Evolutionary conservation across 2,888 invertebrate species (phyloP), one percentile per base, ranked within the genome.

Genomic region (Apamea epomidion): DNA sequence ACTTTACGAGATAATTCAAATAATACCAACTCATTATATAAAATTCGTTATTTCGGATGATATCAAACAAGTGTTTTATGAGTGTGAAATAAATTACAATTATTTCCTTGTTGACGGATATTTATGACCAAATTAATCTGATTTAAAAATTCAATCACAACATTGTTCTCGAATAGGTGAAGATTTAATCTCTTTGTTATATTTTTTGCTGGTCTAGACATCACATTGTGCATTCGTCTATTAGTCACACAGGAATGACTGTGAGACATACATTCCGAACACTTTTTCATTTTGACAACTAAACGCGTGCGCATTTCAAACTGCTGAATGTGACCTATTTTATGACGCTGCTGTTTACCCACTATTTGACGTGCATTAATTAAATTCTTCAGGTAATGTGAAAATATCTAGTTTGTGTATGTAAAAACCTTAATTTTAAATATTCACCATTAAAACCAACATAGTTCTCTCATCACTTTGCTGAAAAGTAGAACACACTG

Each of bases 171-270:
- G 48, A 62, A 70, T 62, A 65, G 54, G 78, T 74, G 67, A 87
- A 80, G 75, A 81, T 80, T 77, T 87, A 71, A 79, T 80, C 76
- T 81, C 74, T 80, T 80, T 81, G 78, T 78, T 69, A 58, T 85
- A 74, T 88, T 86, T 86, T 88, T 86, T 88, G 78, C 37, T 25
- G 69, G 86, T 87, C 88, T 85, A 88, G 81, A 87, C 86, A 85
- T 81, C 74, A 76, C 71, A 78, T 76, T 77, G 85, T 87, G 76
- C 69, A 69, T 65, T 68, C 54, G 70, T 71, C 60, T 62, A 76
- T 87, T 81, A 85, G 78, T 85, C 88, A 87, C 75, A 76, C 68
- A 72, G 84, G 65, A 72, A 87, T 60, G 68, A 60, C 48, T 75
- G 77, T 70, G 81, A 81, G 62, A 21, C 72, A 73, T 77, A 73